Evolutionary conservation across 2,888 invertebrate genomes (phyloP).

Genomic region (Lasioglossum calceatum): DNA sequence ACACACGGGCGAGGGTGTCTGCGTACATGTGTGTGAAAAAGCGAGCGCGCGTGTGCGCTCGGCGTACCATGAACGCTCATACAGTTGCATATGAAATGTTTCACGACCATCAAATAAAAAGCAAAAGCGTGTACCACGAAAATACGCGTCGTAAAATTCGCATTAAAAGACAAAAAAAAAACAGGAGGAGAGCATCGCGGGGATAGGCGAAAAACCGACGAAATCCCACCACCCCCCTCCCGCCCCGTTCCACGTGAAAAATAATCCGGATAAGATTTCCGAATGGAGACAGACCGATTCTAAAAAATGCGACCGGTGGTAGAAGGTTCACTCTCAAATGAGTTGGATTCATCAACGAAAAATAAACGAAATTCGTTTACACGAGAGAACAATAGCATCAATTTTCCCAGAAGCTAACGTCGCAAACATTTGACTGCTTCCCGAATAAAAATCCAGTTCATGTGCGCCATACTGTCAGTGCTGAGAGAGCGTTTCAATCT

Average conservation of each 20-base stretch:
- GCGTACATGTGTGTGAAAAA: neutral
- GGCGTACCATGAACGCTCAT: conserved; percentile 14
- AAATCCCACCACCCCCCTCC: neutral
- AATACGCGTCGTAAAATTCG: conserved; percentile 65
- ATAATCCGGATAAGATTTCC: conserved; percentile 33
- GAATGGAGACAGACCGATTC: neutral
- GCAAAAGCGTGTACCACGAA: conserved; percentile 70
- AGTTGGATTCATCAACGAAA: too few species aligned
- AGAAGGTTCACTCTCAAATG: too few species aligned
- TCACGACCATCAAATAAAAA: conserved; percentile 68
- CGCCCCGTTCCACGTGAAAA: conserved; percentile 28
- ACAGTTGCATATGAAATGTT: conserved; percentile 58
- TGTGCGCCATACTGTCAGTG: neutral
- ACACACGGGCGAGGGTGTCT: neutral
- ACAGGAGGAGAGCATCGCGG: neutral
- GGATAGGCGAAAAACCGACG: neutral
- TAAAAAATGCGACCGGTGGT: neutral
- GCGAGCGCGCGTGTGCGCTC: neutral
- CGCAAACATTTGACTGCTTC: neutral
- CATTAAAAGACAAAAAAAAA: conserved; percentile 56
- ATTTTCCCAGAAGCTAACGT: too few species aligned
- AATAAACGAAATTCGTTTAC: neutral
- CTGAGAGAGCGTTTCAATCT: neutral
- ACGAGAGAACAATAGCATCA: neutral
- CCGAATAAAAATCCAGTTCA: neutral